These are phyloP conservation scores for Heliothis peltigera DNA, from an alignment of 2,888 invertebrate genomes.

Conservation along the genomic window DNA sequence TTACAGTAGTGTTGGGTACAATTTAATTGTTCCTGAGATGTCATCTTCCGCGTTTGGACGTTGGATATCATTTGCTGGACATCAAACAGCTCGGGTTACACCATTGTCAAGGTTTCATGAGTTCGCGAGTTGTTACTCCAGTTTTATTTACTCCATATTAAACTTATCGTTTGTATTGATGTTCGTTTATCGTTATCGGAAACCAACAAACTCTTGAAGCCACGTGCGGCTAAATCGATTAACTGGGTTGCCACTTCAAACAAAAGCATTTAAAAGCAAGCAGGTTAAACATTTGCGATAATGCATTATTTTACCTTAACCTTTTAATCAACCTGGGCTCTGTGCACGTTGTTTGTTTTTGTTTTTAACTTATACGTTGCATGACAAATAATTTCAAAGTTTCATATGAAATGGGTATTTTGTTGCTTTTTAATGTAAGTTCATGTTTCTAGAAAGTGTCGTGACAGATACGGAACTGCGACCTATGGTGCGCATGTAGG, in stretches of 20 bases:
- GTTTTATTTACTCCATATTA: slow-evolving; percentile 12
- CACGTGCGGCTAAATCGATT: slow-evolving; percentile 59
- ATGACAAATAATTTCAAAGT: slow-evolving; percentile 20
- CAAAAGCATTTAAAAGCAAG: slow-evolving; percentile 50
- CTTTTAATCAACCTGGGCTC: slow-evolving; percentile 34
- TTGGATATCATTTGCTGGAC: slow-evolving; percentile 39
- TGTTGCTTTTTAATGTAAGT: slow-evolving; percentile 14
- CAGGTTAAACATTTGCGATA: slow-evolving; percentile 40
- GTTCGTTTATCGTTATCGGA: slow-evolving; percentile 47
- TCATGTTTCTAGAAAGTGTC: slow-evolving; percentile 44
- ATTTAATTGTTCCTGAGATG: slow-evolving; percentile 53
- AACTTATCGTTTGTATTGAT: slow-evolving; percentile 6
- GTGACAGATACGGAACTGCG: slow-evolving; percentile 43
- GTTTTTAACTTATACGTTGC: neutral
- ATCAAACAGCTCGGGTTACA: slow-evolving; percentile 53
- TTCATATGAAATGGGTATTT: slow-evolving; percentile 5
- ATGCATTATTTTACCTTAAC: slow-evolving; percentile 50
- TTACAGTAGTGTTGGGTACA: slow-evolving; percentile 32
- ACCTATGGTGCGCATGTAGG: slow-evolving; percentile 56
- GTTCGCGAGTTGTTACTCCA: slow-evolving; percentile 30
- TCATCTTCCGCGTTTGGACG: slow-evolving; percentile 56
- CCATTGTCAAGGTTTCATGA: slow-evolving; percentile 43
- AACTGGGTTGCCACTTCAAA: slow-evolving; percentile 54
- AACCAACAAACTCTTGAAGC: slow-evolving; percentile 51
- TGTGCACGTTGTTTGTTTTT: slow-evolving; percentile 1